Base-by-base conservation (phyloP, 2,888 invertebrate genomes). In the Endomychus coccineus region DNA sequence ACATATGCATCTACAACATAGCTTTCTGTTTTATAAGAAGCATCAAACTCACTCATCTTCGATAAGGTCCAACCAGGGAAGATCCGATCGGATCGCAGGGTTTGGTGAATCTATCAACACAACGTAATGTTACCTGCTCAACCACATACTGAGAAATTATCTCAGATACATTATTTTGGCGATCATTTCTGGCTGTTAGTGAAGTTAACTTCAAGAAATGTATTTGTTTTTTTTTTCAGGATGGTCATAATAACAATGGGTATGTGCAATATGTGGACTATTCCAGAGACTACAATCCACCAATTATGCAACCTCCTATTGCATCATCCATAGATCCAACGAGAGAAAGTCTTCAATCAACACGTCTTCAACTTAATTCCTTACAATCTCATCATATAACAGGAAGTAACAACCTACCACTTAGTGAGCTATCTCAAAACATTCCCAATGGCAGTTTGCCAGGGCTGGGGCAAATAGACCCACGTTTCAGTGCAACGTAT, bases 181-280 rank as follows among this genome's bases (percentile, higher is more conserved):
- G n/a, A n/a, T n/a, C n/a, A n/a, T n/a, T n/a, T n/a, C n/a, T n/a
- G n/a, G n/a, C n/a, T n/a, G n/a, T n/a, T n/a, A n/a, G n/a, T n/a
- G n/a, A n/a, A n/a, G n/a, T n/a, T n/a, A n/a, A n/a, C n/a, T n/a
- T n/a, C n/a, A n/a, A n/a, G n/a, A n/a, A n/a, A n/a, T n/a, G 11
- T 2, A 25, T 4, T 3, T 27, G 17, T 31, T 40, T 41, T 39
- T 40, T 42, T 30, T 58, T 56, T 15, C 63, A 85, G 83, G 81
- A 83, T 42, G 84, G 84, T 36, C 83, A 85, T 54, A 85, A 82
- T 64, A 83, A 80, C 62, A 86, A 86, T 57, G 86, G 86, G 15
- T 89, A 88, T 63, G 83, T 86, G 43, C 87, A 88, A 1, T 91
- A 89, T 62, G 86, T 86, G 28, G 90, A 91, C 63, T 91, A 88